Conservation (phyloP, 2,888 invertebrate species). For the Ennomos quercinarius region DNA sequence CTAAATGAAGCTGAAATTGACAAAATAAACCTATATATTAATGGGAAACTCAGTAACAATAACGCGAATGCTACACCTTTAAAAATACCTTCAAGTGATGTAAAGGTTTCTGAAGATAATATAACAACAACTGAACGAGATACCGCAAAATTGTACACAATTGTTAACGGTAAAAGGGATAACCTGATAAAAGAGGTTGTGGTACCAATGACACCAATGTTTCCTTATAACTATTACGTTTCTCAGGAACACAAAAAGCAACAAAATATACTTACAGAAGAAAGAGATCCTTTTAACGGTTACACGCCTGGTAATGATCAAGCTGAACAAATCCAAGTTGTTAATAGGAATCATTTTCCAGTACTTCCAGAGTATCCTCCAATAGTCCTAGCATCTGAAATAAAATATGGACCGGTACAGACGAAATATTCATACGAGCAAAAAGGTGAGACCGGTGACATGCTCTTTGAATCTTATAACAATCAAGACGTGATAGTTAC, state of each 20-base stretch:
- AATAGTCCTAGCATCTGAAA: constrained; percentile 24
- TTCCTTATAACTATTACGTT: constrained; percentile 7
- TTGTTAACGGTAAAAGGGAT: constrained; percentile 36
- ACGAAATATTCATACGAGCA: constrained; percentile 52
- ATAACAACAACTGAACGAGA: neutral
- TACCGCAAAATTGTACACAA: neutral
- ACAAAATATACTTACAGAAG: constrained; percentile 12
- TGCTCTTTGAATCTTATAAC: constrained; percentile 45
- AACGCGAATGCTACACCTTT: neutral
- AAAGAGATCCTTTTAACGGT: constrained; percentile 13
- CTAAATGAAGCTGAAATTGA: constrained; percentile 11
- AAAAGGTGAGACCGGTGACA: constrained; percentile 43
- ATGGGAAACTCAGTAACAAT: constrained; percentile 10
- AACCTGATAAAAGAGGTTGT: constrained; percentile 31
- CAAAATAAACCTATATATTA: constrained; percentile 13
- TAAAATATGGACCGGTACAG: constrained; percentile 28
- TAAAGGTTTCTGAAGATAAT: neutral
- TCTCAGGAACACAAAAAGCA: constrained; percentile 9
- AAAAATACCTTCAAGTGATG: neutral
- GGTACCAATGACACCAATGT: constrained; percentile 28
- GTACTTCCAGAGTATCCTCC: constrained; percentile 19
- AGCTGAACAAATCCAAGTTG: constrained; percentile 8
- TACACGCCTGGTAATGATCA: constrained; percentile 1
- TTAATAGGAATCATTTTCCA: constrained; percentile 7
- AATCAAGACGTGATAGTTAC: constrained; percentile 45